Evolutionary conservation across 2,888 invertebrate genomes (phyloP).

Genomic region (Hesperia comma): DNA sequence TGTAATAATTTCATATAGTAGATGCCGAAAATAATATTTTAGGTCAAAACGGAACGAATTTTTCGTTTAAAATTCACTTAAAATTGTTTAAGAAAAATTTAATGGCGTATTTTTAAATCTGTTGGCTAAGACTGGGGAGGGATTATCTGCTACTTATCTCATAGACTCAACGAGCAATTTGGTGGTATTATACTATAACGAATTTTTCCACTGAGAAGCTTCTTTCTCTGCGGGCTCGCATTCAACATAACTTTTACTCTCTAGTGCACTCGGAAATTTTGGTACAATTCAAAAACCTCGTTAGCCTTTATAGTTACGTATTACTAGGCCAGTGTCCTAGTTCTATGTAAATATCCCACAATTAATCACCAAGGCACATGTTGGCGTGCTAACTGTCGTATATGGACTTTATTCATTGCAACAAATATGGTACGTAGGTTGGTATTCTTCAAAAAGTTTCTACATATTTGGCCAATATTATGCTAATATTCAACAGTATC

Average conservation of each 20-base stretch:
- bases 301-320: not conserved
- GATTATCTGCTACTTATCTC: constrained; percentile 21
- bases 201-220: constrained; percentile 1
- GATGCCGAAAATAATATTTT: no score
- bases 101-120: constrained; percentile 20
- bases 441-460: no score
- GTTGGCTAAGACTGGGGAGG: constrained; percentile 8
- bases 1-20: no score
- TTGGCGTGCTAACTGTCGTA: no score
- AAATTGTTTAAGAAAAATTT: constrained; percentile 5
- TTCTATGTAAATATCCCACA: no score
- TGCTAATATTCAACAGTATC: no score
- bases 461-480: no score
- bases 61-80: no score
- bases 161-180: constrained; percentile 17
- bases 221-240: not conserved
- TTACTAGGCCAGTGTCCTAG: not conserved
- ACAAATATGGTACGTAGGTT: no score
- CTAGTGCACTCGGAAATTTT: not conserved
- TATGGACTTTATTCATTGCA: no score
- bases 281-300: not conserved
- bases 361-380: no score
- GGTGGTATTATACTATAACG: constrained; percentile 8
- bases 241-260: constrained; percentile 2
- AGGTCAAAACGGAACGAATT: no score